Base-by-base conservation (phyloP, 64 coral and sea anemone genomes). In the Stichodactyla mertensii region DNA sequence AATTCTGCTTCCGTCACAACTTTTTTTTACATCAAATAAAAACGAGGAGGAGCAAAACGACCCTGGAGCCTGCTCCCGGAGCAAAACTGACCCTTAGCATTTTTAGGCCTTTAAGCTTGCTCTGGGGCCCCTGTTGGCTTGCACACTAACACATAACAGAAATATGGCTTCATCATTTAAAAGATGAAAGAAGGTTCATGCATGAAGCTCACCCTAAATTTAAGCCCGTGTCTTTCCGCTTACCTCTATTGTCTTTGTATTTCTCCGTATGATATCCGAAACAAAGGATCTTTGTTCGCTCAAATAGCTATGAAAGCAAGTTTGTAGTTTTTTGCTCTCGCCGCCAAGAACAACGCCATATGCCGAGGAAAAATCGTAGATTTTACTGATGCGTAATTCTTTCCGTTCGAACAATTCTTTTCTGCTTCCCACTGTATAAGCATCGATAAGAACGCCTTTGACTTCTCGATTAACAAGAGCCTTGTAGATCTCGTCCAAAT, bases 311-410 rank as follows among this genome's bases (percentile, higher is more conserved):
- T 96, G 84, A 78, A 96, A 92, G 80, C 94, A 96, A 15, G 80
- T 62, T 61, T 96, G 94, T 22, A 96, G 66, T 82, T 96, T 96
- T 23, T 88, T 89, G 18, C 78, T 89, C 6, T 92, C 88, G 8
- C 94, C 94, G n/a, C 91, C 94, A 13, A 96, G 80, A 54, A 92
- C 94, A 1, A 88, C 91, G 0, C 94, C 94, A 70, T 90, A 96
- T 6, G 94, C 91, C 6, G 94, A 83, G 15, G 87, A 89, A 24
- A 89, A 92, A 51, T 96, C 94, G 6, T 86, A 26, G 19, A 96
- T 77, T 52, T 96, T 92, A 55, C 86, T 89, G 77, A 96, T 96
- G 16, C 91, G 55, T 7, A 96, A 71, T 12, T 92, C 90, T 19
- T 67, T 82, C 55, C 84, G 88, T 27, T 96, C 87, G 57, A 96